phyloP scores from a whole-genome alignment of 2,888 invertebrate genomes.

The Eupithecia abbreviata region DNA sequence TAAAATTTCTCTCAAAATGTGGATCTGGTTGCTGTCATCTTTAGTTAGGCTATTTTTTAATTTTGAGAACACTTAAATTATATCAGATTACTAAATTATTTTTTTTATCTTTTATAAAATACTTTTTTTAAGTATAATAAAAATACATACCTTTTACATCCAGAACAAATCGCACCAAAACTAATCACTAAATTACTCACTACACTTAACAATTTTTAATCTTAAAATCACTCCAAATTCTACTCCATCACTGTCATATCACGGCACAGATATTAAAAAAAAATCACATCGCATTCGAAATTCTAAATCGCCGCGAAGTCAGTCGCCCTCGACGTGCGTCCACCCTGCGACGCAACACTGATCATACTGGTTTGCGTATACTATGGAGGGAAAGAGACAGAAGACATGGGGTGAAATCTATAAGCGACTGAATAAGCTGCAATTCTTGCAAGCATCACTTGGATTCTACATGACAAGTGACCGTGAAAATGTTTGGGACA shows the following conservation, averaged over 20 bases:
- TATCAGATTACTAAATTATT: not conserved
- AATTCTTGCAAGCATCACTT: conserved; percentile 38
- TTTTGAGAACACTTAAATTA: not conserved
- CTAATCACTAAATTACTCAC: conserved; percentile 31
- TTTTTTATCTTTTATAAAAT: not conserved
- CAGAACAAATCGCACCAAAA: conserved; percentile 30
- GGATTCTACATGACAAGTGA: conserved; percentile 24
- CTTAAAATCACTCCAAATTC: conserved; percentile 15
- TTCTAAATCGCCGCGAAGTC: conserved; percentile 41
- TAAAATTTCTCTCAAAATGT: no score
- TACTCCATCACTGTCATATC: conserved; percentile 29
- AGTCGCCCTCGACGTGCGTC: conserved; percentile 33
- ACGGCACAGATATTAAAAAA: conserved; percentile 32
- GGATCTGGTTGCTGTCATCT: not conserved
- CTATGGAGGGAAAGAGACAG: conserved; percentile 60
- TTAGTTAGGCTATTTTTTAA: not conserved
- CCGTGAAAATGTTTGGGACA: conserved; percentile 13
- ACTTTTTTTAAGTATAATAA: not conserved
- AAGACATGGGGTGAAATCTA: conserved; percentile 65
- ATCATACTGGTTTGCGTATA: conserved; percentile 64
- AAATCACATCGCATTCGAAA: conserved; percentile 42
- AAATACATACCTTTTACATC: conserved; percentile 29
- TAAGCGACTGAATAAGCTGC: conserved; percentile 56
- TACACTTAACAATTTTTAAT: conserved; percentile 15
- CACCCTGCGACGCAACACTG: conserved; percentile 29